A percentile compares a stretch with the other conserved stretches of the same genome.
These are phyloP conservation scores for Diplosoma virens DNA, from an alignment of 23 tunicate genomes.

Conservation along the genomic window DNA sequence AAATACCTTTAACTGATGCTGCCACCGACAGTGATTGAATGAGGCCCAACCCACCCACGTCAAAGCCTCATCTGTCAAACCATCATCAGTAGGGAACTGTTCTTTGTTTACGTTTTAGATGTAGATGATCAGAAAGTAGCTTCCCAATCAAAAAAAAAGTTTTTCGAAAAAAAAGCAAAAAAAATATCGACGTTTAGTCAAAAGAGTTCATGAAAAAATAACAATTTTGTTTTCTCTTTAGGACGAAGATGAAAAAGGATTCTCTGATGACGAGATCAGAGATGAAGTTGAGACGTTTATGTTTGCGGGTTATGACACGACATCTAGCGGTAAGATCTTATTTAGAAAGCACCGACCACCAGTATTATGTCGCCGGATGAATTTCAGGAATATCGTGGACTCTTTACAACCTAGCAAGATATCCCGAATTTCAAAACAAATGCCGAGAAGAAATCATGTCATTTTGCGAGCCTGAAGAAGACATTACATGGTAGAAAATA, in stretches of 20 bases:
- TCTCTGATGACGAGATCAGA: slow-evolving; percentile 55
- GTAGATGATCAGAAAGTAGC: no score
- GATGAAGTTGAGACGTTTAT: slow-evolving; percentile 74
- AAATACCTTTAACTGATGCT: no score
- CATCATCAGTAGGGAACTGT: no score
- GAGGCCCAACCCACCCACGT: no score
- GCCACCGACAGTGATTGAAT: no score
- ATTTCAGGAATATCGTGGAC: slow-evolving; percentile 25
- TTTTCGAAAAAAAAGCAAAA: no score
- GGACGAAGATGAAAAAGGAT: slow-evolving; percentile 64
- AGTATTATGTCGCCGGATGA: no score
- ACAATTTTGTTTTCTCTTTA: neutral
- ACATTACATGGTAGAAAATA: slow-evolving; percentile 34
- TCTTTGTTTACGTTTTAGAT: no score
- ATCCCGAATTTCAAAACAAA: slow-evolving; percentile 31
- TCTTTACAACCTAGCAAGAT: slow-evolving; percentile 23
- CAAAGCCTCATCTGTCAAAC: no score
- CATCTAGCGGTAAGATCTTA: slow-evolving; percentile 49
- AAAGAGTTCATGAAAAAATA: neutral
- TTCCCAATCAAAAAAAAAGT: no score
- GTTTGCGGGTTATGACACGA: slow-evolving; percentile 78
- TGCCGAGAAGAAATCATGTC: slow-evolving; percentile 32
- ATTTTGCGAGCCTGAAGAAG: neutral
- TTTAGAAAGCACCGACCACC: no score
- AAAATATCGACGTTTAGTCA: no score